phyloP scores from a whole-genome alignment of 2,797 vertebrate species.

The Nyctibius grandis region DNA sequence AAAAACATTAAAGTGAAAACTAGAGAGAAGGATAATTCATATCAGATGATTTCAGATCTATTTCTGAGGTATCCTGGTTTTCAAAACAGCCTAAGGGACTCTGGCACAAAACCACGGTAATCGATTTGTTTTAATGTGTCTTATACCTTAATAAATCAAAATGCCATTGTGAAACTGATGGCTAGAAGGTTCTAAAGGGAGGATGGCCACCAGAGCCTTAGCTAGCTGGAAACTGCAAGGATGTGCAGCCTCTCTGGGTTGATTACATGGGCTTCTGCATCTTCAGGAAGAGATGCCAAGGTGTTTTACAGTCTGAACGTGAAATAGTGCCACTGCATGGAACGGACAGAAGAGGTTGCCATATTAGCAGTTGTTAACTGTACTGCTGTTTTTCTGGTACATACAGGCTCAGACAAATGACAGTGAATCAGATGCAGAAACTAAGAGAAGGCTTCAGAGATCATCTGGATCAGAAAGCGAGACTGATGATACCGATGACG shows the following conservation, averaged over 20 bases:
- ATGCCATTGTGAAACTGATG: neutral
- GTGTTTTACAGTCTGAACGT: neutral
- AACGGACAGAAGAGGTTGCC: neutral
- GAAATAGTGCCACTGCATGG: neutral
- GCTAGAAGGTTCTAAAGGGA: neutral
- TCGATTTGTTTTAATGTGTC: neutral
- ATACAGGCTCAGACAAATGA: conserved; percentile 91
- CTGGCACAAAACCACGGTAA: neutral
- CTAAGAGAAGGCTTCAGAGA: conserved; percentile 88
- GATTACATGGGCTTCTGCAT: neutral
- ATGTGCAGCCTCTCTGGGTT: neutral
- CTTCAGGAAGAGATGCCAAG: neutral
- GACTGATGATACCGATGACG: conserved; percentile 92
- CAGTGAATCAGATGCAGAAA: conserved; percentile 94
- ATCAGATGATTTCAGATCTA: neutral
- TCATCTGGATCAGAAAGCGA: conserved; percentile 96
- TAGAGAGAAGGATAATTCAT: neutral
- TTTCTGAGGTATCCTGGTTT: neutral
- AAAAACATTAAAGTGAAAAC: neutral
- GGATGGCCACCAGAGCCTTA: neutral
- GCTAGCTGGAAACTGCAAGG: neutral
- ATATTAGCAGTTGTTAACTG: neutral
- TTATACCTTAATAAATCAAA: neutral
- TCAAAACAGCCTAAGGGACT: neutral
- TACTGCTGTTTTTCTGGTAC: neutral